Evolutionary conservation across 2,797 vertebrate species (phyloP).

Genomic region (Phoxinus dragarum): DNA sequence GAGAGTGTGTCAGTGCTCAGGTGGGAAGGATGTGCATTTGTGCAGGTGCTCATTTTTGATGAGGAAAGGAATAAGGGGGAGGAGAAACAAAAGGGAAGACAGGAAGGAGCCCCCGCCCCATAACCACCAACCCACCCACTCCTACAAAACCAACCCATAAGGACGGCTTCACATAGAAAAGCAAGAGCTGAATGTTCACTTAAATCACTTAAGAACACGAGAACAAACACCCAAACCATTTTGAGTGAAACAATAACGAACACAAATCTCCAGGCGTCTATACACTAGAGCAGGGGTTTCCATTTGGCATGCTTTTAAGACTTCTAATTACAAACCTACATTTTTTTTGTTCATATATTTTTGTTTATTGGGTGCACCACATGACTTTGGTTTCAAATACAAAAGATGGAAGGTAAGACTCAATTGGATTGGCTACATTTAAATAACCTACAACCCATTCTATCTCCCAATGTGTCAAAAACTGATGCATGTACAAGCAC

Average conservation of each 20-base stretch:
- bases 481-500: neutral
- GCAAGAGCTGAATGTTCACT: constrained; percentile 51
- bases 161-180: constrained; percentile 32
- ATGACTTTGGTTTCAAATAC: neutral
- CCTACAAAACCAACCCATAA: constrained; percentile 32
- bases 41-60: constrained; percentile 77
- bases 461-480: neutral
- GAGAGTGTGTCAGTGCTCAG: constrained; percentile 92
- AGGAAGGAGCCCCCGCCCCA: constrained; percentile 69
- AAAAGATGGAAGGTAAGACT: neutral
- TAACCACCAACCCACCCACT: constrained; percentile 47
- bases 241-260: neutral
- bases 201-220: constrained; percentile 56
- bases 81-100: constrained; percentile 71
- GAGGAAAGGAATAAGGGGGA: constrained; percentile 78
- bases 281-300: neutral
- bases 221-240: constrained; percentile 31
- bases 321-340: neutral
- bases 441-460: neutral
- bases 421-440: neutral
- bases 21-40: constrained; percentile 78
- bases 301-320: neutral
- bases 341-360: neutral
- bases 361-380: neutral
- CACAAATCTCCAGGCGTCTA: neutral